Evolutionary conservation across 1,140 invertebrate species (phyloP).

Genomic region (Proales similis): DNA sequence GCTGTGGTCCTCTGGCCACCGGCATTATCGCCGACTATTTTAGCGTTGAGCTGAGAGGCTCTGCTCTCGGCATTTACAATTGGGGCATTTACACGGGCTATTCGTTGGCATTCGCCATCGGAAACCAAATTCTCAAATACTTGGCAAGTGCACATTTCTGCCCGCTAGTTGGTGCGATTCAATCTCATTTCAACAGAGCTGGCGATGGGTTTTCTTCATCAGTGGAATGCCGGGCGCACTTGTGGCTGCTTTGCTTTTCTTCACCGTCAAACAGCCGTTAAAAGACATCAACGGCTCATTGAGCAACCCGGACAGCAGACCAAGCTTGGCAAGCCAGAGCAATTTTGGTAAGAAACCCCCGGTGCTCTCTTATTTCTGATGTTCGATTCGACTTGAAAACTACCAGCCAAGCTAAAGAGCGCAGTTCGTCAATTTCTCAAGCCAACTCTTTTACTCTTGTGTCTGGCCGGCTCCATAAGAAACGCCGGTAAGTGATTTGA

Average conservation of each 20-base stretch:
- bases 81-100: conserved; percentile 93
- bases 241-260: conserved; percentile 64
- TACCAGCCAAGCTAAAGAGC: conserved; percentile 43
- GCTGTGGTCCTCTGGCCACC: conserved; percentile 78
- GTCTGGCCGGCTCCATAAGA: conserved; percentile 75
- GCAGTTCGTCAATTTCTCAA: conserved; percentile 59
- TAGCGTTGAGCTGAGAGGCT: conserved; percentile 62
- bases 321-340: conserved; percentile 61
- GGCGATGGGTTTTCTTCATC: conserved; percentile 76
- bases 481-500: conserved; percentile 66
- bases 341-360: too few species aligned
- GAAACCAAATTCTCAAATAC: conserved; percentile 60
- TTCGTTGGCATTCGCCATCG: conserved; percentile 80
- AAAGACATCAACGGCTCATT: conserved; percentile 2
- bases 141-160: conserved; percentile 13
- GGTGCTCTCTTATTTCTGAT: conserved; percentile 8
- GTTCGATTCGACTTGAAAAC: conserved; percentile 38
- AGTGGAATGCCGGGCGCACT: conserved; percentile 72
- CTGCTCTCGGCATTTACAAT: conserved; percentile 85
- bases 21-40: conserved; percentile 69
- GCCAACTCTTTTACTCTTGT: conserved; percentile 70
- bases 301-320: conserved; percentile 62
- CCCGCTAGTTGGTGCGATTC: background rate
- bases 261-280: conserved; percentile 68
- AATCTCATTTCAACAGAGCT: conserved; percentile 60